Percentiles rank a stretch among this genome's conserved stretches.
These are phyloP conservation scores for Palythoa grandis DNA, from an alignment of 92 coral and sea anemone species.

Conservation along the genomic window DNA sequence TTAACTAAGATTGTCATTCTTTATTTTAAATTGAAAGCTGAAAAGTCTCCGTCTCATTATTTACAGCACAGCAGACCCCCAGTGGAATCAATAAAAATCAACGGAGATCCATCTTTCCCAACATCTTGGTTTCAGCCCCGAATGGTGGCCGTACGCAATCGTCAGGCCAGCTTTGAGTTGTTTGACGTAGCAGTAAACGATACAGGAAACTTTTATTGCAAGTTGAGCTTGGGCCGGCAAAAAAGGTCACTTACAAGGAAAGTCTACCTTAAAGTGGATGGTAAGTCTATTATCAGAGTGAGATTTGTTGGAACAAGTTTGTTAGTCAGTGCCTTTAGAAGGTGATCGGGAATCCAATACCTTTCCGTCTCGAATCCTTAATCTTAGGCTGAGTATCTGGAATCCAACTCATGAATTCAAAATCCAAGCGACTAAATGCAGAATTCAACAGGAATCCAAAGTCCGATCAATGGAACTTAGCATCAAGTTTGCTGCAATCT, in stretches of 20 bases:
- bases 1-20: not conserved
- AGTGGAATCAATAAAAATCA: not conserved
- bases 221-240: slow-evolving; percentile 8
- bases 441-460: too few species aligned
- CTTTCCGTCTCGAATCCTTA: too few species aligned
- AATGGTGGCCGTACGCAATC: slow-evolving; percentile 1
- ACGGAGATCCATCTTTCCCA: slow-evolving; percentile 15
- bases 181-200: slow-evolving; percentile 18
- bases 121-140: slow-evolving; percentile 37
- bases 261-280: slow-evolving; percentile 40
- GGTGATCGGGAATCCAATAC: too few species aligned
- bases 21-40: not conserved
- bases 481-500: too few species aligned
- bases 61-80: slow-evolving; percentile 2
- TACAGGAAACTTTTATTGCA: slow-evolving; percentile 28
- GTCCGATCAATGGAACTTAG: too few species aligned
- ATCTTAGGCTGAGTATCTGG: too few species aligned
- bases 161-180: slow-evolving; percentile 29
- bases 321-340: too few species aligned
- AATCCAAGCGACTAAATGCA: too few species aligned
- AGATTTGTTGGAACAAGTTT: too few species aligned
- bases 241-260: not conserved
- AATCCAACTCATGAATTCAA: too few species aligned
- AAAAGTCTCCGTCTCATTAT: not conserved
- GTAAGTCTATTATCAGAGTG: not conserved